phyloP scores from a whole-genome alignment of 2,797 vertebrate species.

The Iguana delicatissima region DNA sequence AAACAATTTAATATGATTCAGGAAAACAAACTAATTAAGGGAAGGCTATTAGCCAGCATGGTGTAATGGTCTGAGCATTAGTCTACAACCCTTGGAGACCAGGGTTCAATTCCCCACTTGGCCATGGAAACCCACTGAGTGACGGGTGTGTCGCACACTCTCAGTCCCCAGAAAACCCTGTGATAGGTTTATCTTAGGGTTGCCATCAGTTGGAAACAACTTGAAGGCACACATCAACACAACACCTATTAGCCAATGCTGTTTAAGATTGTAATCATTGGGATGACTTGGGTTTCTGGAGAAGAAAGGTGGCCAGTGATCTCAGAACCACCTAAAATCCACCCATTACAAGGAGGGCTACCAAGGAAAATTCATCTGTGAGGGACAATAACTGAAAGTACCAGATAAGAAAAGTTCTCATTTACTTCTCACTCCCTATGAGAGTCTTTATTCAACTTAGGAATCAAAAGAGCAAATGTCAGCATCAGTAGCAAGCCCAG shows the following conservation, averaged over 20 bases:
- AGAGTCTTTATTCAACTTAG: background rate
- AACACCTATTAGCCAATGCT: background rate
- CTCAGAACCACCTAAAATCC: background rate
- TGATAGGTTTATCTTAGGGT: no score
- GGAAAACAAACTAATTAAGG: conserved; percentile 1
- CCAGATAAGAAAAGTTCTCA: background rate
- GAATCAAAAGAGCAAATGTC: background rate
- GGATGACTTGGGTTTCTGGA: background rate
- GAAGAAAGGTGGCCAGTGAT: background rate
- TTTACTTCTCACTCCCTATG: background rate
- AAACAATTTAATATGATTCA: background rate
- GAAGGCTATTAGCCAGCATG: background rate
- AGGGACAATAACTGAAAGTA: background rate
- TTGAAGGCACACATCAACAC: no score
- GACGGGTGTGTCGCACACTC: no score
- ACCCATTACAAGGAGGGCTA: background rate
- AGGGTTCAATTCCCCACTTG: no score
- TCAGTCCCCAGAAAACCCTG: no score
- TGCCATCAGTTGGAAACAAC: no score
- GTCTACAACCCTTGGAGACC: no score
- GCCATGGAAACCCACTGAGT: no score
- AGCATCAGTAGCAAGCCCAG: background rate
- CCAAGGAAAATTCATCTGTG: background rate
- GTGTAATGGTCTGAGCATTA: no score
- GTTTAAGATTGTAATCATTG: background rate